phyloP scores from a whole-genome alignment of 2,888 invertebrate species.

The Kryphioiulus occultus region DNA sequence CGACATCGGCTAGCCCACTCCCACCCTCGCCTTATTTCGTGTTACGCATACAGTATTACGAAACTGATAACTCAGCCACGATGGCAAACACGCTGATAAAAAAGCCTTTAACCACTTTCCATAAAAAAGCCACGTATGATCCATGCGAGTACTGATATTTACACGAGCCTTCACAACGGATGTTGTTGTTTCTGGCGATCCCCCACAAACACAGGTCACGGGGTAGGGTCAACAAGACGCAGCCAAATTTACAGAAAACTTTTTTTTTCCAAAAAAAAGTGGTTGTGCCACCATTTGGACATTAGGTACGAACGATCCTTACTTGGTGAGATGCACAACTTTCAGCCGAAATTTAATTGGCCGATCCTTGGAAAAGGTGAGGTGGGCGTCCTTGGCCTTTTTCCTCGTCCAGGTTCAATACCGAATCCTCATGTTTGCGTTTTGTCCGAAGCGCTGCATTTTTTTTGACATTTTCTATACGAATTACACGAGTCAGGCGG shows the following conservation, averaged over 20 bases:
- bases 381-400: conserved; percentile 31
- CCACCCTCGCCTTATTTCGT: not conserved
- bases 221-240: not conserved
- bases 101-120: not conserved
- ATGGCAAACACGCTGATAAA: not conserved
- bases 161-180: not conserved
- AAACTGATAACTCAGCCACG: not conserved
- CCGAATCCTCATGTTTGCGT: not conserved
- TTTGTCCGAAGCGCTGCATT: not conserved
- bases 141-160: not conserved
- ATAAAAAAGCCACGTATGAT: not conserved
- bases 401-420: not conserved
- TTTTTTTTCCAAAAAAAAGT: no score
- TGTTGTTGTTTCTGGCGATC: not conserved
- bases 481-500: not conserved
- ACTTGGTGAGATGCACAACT: conserved; percentile 9
- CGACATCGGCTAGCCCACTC: not conserved
- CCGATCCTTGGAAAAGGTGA: not conserved
- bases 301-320: not conserved
- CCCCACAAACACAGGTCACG: not conserved
- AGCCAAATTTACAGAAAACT: not conserved
- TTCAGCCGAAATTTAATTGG: not conserved
- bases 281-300: not conserved
- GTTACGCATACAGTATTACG: not conserved
- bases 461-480: not conserved